Conservation (phyloP, 2,113 vertebrate genomes). For the Argyrosomus japonicus region DNA sequence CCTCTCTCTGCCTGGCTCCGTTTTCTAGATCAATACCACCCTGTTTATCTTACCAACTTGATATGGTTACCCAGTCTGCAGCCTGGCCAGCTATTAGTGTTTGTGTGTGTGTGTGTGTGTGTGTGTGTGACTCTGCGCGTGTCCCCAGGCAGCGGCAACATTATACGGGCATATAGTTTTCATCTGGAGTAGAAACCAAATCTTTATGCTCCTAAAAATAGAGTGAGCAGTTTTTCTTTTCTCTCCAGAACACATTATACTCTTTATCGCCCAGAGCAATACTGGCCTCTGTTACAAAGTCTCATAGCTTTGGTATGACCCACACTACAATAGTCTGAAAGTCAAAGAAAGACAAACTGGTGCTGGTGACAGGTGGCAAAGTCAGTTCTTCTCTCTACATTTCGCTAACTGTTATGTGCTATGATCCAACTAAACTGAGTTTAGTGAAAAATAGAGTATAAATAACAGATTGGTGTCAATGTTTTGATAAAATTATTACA, state of each 20-base stretch:
- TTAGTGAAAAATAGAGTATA: no score
- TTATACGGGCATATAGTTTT: slow-evolving; percentile 76
- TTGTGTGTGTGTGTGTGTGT: slow-evolving; percentile 17
- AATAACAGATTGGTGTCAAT: not conserved
- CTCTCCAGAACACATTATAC: slow-evolving; percentile 69
- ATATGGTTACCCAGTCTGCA: slow-evolving; percentile 53
- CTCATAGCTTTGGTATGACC: slow-evolving; percentile 66
- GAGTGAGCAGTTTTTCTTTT: slow-evolving; percentile 64
- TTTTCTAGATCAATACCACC: slow-evolving; percentile 82
- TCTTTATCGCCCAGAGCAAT: slow-evolving; percentile 60
- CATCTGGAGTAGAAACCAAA: slow-evolving; percentile 79
- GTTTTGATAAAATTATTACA: not conserved
- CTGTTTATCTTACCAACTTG: slow-evolving; percentile 70
- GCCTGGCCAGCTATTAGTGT: slow-evolving; percentile 39
- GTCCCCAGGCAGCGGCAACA: slow-evolving; percentile 70
- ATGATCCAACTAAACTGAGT: not conserved
- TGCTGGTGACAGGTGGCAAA: slow-evolving; percentile 2
- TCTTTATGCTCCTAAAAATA: slow-evolving; percentile 79
- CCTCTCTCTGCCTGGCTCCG: slow-evolving; percentile 59
- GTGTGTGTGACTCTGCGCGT: slow-evolving; percentile 42
- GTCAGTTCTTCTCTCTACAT: not conserved
- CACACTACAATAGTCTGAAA: slow-evolving; percentile 26
- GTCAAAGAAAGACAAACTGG: slow-evolving; percentile 46
- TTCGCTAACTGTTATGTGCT: not conserved
- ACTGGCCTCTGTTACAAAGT: slow-evolving; percentile 59